Evolutionary conservation across 2,797 vertebrate genomes (phyloP), one percentile per base, ranked within the genome.

Genomic region (Anolis apletophallus): DNA sequence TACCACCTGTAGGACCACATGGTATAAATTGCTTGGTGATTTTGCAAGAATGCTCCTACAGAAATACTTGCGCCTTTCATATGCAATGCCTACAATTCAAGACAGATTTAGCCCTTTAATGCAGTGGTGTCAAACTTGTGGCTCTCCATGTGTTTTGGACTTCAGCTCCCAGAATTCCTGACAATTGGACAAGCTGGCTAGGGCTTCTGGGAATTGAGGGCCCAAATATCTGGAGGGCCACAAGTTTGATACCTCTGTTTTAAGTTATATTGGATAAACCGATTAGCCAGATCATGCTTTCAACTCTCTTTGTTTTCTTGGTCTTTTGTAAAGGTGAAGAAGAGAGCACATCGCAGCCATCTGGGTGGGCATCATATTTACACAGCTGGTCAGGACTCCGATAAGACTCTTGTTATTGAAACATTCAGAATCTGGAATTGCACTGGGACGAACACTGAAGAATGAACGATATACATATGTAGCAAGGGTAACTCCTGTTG

Each of bases 361-460:
- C 98, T 4, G 98, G 98, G 54, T 99, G 99, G 99, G 94, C 97
- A n/a, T 99, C 98, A 0, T 99, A 99, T 87, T 97, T 99, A 34
- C 99, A 99, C 95, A 99, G 98, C 94, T 99, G 98, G 99, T 99
- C 99, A 9, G 98, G 99, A 91, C 98, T 98, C 85, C 95, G 97
- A 91, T 98, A 96, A 95, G 85, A 55, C 34, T 73, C 26, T 78
- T 0, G 69, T 84, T 68, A 54, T 36, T 85, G 17, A 36, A 82
- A 87, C 29, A 36, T 83, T 91, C 73, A 86, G 89, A 92, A 93
- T 95, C 91, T 88, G 88, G 52, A 85, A 2, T 3, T 91, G 36
- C 83, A 90, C 79, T 89, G 84, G 82, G 17, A 90, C 19, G 92
- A 90, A 64, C 71, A 10, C 72, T 84, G 64, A 87, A 89, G 52